Evolutionary conservation across 2,113 vertebrate species (phyloP).

Genomic region (Romanogobio albipinnatus): DNA sequence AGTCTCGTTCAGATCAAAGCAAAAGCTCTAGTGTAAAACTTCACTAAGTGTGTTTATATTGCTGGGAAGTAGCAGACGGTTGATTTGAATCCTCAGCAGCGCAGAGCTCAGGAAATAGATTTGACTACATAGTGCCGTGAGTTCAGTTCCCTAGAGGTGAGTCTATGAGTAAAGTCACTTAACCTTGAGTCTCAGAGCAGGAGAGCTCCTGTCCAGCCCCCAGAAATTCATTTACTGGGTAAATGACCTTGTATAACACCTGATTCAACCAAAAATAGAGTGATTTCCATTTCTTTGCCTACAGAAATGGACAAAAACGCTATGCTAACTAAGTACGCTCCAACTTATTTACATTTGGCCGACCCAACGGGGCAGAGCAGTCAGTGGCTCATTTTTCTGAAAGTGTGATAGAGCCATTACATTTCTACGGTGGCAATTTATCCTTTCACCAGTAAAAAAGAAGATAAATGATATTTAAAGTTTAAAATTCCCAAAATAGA

Average conservation of each 20-base stretch:
- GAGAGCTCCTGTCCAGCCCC: neutral
- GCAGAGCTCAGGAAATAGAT: conserved; percentile 18
- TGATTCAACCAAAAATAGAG: neutral
- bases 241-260: conserved; percentile 1
- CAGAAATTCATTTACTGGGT: neutral
- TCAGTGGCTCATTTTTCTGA: neutral
- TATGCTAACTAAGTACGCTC: neutral
- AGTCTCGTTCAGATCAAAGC: neutral
- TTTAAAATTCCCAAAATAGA: neutral
- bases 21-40: neutral
- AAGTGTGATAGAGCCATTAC: neutral
- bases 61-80: neutral
- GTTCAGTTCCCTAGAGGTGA: conserved; percentile 23
- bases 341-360: conserved; percentile 4
- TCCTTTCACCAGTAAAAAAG: neutral
- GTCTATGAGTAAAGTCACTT: conserved; percentile 17
- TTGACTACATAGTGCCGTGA: neutral
- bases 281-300: neutral
- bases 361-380: neutral
- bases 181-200: neutral
- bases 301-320: neutral
- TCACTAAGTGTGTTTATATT: neutral
- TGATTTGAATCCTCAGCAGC: neutral
- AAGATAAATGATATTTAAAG: too few relatives aligned
- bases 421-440: neutral